phyloP scores from a whole-genome alignment of 1,140 invertebrate genomes.

The Eriosoma lanigerum region DNA sequence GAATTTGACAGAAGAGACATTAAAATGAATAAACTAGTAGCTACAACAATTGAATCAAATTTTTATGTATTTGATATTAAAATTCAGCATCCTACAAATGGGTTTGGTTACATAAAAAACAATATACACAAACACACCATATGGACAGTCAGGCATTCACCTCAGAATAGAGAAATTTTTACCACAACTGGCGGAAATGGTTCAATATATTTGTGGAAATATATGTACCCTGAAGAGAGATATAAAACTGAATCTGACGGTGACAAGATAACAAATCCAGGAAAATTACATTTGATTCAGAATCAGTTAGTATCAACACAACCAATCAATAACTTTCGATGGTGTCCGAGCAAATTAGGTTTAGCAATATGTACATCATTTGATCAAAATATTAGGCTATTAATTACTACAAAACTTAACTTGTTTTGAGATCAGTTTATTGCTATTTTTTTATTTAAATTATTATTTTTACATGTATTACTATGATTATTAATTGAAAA shows the following conservation, averaged over 20 bases:
- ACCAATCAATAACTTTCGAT: slow-evolving; percentile 86
- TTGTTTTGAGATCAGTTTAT: slow-evolving; percentile 1
- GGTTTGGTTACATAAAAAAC: slow-evolving; percentile 55
- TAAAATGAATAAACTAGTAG: slow-evolving; percentile 91
- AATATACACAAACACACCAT: slow-evolving; percentile 79
- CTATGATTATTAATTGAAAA: too few relatives aligned
- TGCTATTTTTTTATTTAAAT: not conserved
- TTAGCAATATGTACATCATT: slow-evolving; percentile 86
- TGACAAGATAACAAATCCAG: slow-evolving; percentile 71
- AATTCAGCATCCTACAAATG: slow-evolving; percentile 33
- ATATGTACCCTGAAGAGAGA: slow-evolving; percentile 76
- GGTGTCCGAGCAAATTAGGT: slow-evolving; percentile 88
- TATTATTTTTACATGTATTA: not conserved
- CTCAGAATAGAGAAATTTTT: slow-evolving; percentile 94
- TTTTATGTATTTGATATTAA: slow-evolving; percentile 83
- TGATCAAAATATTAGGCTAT: slow-evolving; percentile 85
- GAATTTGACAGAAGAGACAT: slow-evolving; percentile 96
- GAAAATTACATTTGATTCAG: slow-evolving; percentile 74
- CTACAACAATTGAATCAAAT: slow-evolving; percentile 89
- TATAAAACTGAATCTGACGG: slow-evolving; percentile 70
- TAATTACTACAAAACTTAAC: slow-evolving; percentile 89
- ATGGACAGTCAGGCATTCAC: slow-evolving; percentile 84
- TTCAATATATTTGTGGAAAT: slow-evolving; percentile 88
- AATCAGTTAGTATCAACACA: slow-evolving; percentile 81
- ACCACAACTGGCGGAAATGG: slow-evolving; percentile 86